A percentile compares a stretch with the other conserved stretches of the same genome.
Evolutionary conservation across 1,140 invertebrate genomes (phyloP).

Genomic region (Drosophila ohnishii): DNA sequence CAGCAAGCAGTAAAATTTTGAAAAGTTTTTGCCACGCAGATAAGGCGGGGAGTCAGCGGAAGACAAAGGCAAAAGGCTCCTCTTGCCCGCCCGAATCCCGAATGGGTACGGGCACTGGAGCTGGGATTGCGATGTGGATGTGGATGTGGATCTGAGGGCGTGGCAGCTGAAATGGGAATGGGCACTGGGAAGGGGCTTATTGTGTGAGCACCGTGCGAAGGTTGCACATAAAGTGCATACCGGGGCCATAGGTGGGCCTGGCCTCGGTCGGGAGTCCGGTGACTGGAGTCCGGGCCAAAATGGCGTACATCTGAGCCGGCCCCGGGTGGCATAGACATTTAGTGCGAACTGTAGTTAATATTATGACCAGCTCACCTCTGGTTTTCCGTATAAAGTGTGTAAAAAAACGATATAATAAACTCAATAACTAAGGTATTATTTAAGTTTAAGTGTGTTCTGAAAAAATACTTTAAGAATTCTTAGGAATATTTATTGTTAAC

Average conservation of each 20-base stretch:
- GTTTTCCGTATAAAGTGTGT: constrained; percentile 45
- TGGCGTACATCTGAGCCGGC: constrained; percentile 50
- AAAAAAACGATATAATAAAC: constrained; percentile 34
- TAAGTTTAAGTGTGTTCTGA: neutral
- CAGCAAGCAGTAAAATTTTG: constrained; percentile 79
- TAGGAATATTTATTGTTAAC: neutral
- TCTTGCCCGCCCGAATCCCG: constrained; percentile 10
- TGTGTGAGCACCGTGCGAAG: constrained; percentile 53
- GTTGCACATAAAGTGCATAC: constrained; percentile 69
- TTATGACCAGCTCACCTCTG: constrained; percentile 39
- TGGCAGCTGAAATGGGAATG: constrained; percentile 16
- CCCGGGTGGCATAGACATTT: constrained; percentile 61
- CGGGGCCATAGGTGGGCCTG: constrained; percentile 47
- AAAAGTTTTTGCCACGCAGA: constrained; percentile 80
- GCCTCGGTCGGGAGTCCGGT: neutral
- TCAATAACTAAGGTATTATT: neutral
- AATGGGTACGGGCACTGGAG: constrained; percentile 23
- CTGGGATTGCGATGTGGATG: constrained; percentile 40
- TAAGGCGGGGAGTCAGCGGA: constrained; percentile 57
- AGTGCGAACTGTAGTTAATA: constrained; percentile 58
- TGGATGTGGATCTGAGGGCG: constrained; percentile 33
- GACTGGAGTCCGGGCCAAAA: constrained; percentile 36
- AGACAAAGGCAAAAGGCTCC: constrained; percentile 45
- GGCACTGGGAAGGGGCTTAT: constrained; percentile 19
- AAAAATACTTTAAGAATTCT: neutral